Base-by-base conservation (phyloP, 2,113 vertebrate genomes). In the Amblyopsis rosae region DNA sequence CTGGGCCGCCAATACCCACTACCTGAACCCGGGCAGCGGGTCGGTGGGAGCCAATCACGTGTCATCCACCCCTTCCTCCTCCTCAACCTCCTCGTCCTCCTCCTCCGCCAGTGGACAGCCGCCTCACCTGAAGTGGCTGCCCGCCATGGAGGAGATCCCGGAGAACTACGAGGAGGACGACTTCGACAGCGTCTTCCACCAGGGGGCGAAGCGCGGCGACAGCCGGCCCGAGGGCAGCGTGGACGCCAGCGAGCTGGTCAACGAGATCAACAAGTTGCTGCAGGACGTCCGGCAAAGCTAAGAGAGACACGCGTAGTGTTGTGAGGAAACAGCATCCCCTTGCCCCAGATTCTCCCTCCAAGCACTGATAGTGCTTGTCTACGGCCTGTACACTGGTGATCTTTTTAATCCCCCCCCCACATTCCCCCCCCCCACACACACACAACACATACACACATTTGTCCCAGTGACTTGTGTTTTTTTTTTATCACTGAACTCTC, bases 121-220 rank as follows among this genome's bases (percentile, higher is more conserved):
- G 0, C 80, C 90, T 2, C 94, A 95, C 6, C 93, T 96, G 0
- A 99, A 98, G 54, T 99, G 98, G 98, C 91, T 99, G 77, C 97
- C 97, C 0, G 96, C 98, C 72, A 99, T 99, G 98, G 98, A 99
- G 85, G 98, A 99, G 82, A 99, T 99, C 81, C 98, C 98, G 0
- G 98, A 99, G 71, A 99, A 99, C 67, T 98, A 95, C 0, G 98
- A 99, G 70, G 98, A 99, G 69, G 98, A 99, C 17, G 98, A 99
- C 73, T 96, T 96, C 59, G 98, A 99, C 58, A 95, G 94, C 0
- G 94, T 97, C 69, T 95, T 98, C 75, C 95, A 88, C 62, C 88
- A 79, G 77, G 91, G 85, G 0, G 79, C 80, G 19, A 92, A 90
- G 75, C 89, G 91, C 32, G 82, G 83, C 1, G 96, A 97, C 3